These are phyloP conservation scores for Tribolium castaneum DNA, from an alignment of 1,140 invertebrate species.

Conservation along the genomic window DNA sequence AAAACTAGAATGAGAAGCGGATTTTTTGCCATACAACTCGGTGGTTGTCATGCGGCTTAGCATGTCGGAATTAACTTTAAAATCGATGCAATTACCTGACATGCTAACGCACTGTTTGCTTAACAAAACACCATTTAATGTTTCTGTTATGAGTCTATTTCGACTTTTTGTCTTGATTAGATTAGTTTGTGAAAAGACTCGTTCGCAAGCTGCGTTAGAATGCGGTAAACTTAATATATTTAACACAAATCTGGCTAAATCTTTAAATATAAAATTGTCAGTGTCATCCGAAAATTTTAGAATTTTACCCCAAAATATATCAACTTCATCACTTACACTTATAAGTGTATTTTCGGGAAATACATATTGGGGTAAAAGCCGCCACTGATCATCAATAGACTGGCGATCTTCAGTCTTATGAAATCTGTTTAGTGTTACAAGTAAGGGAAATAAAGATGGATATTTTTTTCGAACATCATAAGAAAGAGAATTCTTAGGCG, in stretches of 20 bases:
- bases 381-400: conserved; percentile 7
- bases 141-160: neutral
- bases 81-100: no score
- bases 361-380: neutral
- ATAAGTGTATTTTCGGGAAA: neutral
- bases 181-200: neutral
- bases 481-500: neutral
- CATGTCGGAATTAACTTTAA: conserved; percentile 4
- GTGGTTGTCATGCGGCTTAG: neutral
- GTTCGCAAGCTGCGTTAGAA: neutral
- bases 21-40: neutral
- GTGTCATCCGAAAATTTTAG: neutral
- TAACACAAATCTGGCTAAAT: conserved; percentile 7
- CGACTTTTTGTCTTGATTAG: neutral
- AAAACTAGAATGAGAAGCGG: neutral
- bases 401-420: neutral
- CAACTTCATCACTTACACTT: neutral
- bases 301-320: no score
- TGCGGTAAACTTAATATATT: neutral
- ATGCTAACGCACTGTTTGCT: neutral
- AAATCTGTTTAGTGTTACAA: neutral
- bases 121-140: neutral
- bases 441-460: neutral
- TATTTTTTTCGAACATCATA: neutral
- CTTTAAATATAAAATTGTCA: neutral